phyloP scores from a whole-genome alignment of 1,140 invertebrate species.

The Melanaphis sacchari region DNA sequence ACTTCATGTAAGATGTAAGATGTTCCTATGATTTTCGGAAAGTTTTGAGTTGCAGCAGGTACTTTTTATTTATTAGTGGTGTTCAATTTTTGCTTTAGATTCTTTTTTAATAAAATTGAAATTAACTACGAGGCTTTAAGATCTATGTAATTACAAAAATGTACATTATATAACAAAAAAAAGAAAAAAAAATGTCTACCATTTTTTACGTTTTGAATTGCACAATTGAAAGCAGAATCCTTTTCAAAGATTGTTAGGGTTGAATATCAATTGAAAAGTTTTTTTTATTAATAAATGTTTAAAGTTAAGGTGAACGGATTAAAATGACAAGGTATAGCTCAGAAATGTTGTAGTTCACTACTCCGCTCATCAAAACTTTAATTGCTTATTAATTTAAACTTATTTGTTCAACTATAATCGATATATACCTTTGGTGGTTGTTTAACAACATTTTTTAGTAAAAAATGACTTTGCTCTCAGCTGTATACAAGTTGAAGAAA shows the following conservation, averaged over 20 bases:
- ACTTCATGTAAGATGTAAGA: too few relatives aligned
- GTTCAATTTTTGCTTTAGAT: neutral
- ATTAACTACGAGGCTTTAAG: neutral
- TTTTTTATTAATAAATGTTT: conserved; percentile 1
- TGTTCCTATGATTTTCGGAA: too few relatives aligned
- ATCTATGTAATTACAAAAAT: neutral
- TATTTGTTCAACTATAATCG: neutral
- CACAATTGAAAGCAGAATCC: neutral
- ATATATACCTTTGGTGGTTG: neutral
- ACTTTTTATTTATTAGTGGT: neutral
- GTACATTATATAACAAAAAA: neutral
- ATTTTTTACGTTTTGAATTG: neutral
- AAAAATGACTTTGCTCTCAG: neutral
- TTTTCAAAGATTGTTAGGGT: neutral
- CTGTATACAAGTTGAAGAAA: neutral
- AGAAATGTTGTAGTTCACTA: neutral
- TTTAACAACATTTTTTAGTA: neutral
- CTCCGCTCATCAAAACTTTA: neutral
- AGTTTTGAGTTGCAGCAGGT: neutral
- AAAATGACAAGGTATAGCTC: neutral
- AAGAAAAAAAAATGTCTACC: neutral
- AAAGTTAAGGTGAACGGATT: neutral
- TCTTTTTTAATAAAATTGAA: neutral
- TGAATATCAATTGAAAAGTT: neutral
- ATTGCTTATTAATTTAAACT: conserved; percentile 12